These are phyloP conservation scores for Enteromius treurensis DNA, from an alignment of 2,797 vertebrate genomes.

Conservation along the genomic window DNA sequence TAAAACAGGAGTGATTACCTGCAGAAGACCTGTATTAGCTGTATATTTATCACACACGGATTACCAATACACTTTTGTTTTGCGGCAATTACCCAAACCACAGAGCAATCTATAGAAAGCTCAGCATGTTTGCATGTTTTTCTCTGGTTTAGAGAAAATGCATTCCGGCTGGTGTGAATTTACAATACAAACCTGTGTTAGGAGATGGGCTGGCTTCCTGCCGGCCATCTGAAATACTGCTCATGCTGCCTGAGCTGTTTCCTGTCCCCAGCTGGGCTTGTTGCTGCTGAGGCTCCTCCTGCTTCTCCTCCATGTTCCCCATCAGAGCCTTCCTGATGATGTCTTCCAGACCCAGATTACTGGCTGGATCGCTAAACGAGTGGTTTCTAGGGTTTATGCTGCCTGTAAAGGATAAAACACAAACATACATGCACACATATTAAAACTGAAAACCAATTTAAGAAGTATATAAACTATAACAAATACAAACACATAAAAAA, in stretches of 20 bases:
- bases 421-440: not conserved
- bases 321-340: constrained; percentile 98
- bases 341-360: constrained; percentile 96
- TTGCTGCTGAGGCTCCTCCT: constrained; percentile 85
- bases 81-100: not conserved
- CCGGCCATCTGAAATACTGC: constrained; percentile 76
- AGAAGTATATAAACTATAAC: not conserved
- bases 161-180: not conserved
- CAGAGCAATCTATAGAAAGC: not conserved
- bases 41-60: not conserved
- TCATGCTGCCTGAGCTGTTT: constrained; percentile 69
- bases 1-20: not conserved
- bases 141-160: not conserved
- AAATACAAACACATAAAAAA: not conserved
- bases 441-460: not conserved
- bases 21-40: not conserved
- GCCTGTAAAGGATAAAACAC: constrained; percentile 75
- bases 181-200: constrained; percentile 83
- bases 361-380: constrained; percentile 95
- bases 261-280: constrained; percentile 69
- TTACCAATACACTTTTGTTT: not conserved
- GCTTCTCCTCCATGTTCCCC: constrained; percentile 95
- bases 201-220: constrained; percentile 93
- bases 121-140: not conserved
- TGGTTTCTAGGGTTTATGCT: constrained; percentile 90